Evolutionary conservation across 2,113 vertebrate genomes (phyloP), one percentile per base, ranked within the genome.

Genomic region (Noctilio leporinus): DNA sequence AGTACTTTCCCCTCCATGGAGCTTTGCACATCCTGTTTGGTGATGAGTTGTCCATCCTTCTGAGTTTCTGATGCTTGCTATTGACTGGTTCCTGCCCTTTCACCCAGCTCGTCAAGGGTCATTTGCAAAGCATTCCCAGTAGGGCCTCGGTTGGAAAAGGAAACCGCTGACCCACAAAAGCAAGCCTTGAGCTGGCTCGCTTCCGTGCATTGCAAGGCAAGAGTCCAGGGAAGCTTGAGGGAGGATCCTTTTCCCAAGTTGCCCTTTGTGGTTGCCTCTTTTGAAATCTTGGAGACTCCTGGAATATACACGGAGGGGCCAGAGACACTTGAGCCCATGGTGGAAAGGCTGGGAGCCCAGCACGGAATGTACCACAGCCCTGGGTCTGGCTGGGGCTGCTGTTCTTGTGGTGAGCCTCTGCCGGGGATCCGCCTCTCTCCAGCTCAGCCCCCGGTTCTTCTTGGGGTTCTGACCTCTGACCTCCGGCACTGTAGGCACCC

Each of bases 1-100:
- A 45, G 10, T 38, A n/a, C 14, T 70, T 89, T 49, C n/a, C 30
- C 24, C 22, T 84, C 7, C 72, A 30, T 24, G 20, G 35, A 69
- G 65, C 49, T 26, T 30, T 3, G 7, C 64, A 65, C 4, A 0
- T n/a, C 12, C n/a, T 64, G 28, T 86, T 91, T 62, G 62, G 28
- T 73, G 64, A 49, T 24, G 24, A 64, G 26, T 45, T 86, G 86
- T n/a, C 77, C 47, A 49, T 38, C 35, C 90, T 53, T 57, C 24
- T 26, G 75, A 65, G 77, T 87, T 96, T 91, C 72, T 91, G 43
- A 22, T 76, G 85, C 35, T 93, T 26, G 22, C 38, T 73, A n/a
- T 9, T 55, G 49, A 62, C 24, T 64, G n/a, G 33, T n/a, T n/a
- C 14, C 35, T 81, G 47, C 81, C 45, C 33, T 64, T 53, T 84